phyloP scores from a whole-genome alignment of 2,888 invertebrate species.

The Chironomus riparius region DNA sequence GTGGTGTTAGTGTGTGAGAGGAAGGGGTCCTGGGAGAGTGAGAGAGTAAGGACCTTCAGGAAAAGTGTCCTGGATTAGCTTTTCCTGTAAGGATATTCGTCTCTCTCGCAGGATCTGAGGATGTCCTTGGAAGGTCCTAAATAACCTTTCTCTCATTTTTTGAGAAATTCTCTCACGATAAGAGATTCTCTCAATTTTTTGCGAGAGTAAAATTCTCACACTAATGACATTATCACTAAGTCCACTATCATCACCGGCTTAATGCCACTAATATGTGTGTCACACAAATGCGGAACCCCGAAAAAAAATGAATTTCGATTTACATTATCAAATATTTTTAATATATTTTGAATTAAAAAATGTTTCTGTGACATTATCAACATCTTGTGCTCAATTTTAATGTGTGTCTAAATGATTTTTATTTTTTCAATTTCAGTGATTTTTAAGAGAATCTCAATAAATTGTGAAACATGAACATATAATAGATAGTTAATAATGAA shows the following conservation, averaged over 20 bases:
- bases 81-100: background rate
- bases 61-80: slow-evolving; percentile 24
- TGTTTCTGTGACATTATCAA: background rate
- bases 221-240: too few relatives aligned
- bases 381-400: background rate
- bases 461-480: slow-evolving; percentile 2
- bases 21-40: background rate
- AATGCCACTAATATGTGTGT: too few relatives aligned
- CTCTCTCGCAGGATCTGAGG: background rate
- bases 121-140: background rate
- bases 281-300: too few relatives aligned
- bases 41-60: background rate
- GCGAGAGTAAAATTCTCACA: background rate
- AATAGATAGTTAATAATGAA: slow-evolving; percentile 4
- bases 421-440: background rate
- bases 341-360: background rate
- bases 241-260: too few relatives aligned
- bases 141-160: background rate
- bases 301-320: too few relatives aligned
- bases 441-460: background rate
- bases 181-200: background rate
- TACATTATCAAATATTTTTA: too few relatives aligned
- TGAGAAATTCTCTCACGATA: background rate
- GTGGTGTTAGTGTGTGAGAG: background rate
- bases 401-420: background rate